Evolutionary conservation across 2,888 invertebrate genomes (phyloP).

Genomic region (Busseola fusca): DNA sequence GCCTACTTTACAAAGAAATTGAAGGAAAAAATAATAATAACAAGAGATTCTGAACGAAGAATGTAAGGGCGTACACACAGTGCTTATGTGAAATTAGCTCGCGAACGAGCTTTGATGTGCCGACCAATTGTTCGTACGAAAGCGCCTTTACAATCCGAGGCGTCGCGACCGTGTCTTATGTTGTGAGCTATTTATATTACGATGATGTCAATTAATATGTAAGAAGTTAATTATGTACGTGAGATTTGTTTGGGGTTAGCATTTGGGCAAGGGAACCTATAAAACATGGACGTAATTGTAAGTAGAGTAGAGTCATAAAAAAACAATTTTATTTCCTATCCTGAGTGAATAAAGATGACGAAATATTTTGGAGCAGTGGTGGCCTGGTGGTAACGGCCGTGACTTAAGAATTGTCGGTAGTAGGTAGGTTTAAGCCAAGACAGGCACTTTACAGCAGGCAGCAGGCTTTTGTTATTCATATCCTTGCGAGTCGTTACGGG

Average conservation of each 20-base stretch:
- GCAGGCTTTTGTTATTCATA: too few species aligned
- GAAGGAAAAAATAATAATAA: slow-evolving; percentile 83
- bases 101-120: slow-evolving; percentile 84
- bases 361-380: not conserved
- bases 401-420: not conserved
- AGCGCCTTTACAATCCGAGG: slow-evolving; percentile 83
- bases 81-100: slow-evolving; percentile 88
- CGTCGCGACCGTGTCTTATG: slow-evolving; percentile 70
- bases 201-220: slow-evolving; percentile 53
- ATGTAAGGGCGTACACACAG: slow-evolving; percentile 84
- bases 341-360: not conserved
- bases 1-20: slow-evolving; percentile 84
- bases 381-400: not conserved
- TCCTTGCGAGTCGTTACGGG: too few species aligned
- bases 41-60: slow-evolving; percentile 65
- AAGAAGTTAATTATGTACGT: slow-evolving; percentile 51
- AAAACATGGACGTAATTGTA: not conserved
- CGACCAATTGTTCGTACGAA: slow-evolving; percentile 83
- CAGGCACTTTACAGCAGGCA: too few species aligned
- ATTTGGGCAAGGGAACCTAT: not conserved
- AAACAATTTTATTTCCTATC: too few species aligned
- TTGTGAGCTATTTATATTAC: slow-evolving; percentile 60
- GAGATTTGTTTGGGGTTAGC: slow-evolving; percentile 15
- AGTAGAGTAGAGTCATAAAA: not conserved
- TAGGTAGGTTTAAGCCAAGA: not conserved